phyloP scores from a whole-genome alignment of 2,113 vertebrate genomes.

The Clarias macrocephalus region DNA sequence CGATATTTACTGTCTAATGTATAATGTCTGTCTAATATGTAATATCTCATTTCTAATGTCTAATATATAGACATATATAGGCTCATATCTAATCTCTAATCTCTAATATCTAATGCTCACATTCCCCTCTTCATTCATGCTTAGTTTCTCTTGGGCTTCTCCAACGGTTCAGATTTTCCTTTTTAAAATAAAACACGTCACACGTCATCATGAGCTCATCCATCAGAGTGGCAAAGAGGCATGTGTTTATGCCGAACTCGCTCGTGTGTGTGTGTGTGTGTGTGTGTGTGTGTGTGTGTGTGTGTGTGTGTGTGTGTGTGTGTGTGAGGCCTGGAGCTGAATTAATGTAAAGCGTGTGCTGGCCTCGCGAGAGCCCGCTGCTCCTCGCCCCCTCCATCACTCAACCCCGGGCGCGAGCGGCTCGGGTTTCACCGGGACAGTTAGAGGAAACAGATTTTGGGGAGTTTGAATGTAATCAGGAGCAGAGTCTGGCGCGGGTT shows the following conservation, averaged over 20 bases:
- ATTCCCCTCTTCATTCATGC: no score
- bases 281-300: conserved; percentile 21
- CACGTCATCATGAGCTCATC: conserved; percentile 17
- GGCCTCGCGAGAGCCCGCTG: conserved; percentile 24
- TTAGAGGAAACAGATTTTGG: conserved; percentile 50
- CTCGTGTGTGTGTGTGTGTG: conserved; percentile 33
- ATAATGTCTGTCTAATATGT: no score
- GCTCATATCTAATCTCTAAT: no score
- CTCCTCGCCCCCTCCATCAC: conserved; percentile 33
- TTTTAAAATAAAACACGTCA: not conserved
- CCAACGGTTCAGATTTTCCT: not conserved
- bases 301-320: conserved; percentile 22
- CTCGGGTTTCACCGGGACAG: conserved; percentile 52
- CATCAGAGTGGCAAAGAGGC: not conserved
- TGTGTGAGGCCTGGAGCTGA: conserved; percentile 9
- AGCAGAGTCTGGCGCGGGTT: conserved; percentile 36
- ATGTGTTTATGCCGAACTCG: conserved; percentile 18
- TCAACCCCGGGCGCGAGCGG: conserved; percentile 4
- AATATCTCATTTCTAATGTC: no score
- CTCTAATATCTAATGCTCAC: no score
- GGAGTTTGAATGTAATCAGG: conserved; percentile 54
- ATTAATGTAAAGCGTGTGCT: conserved; percentile 49
- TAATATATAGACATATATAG: no score
- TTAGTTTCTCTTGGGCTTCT: not conserved
- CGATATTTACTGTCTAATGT: no score